Percentiles rank a stretch among this genome's conserved stretches.
phyloP scores from a whole-genome alignment of 2,888 invertebrate genomes.

The Scaptomyza caliginosa region DNA sequence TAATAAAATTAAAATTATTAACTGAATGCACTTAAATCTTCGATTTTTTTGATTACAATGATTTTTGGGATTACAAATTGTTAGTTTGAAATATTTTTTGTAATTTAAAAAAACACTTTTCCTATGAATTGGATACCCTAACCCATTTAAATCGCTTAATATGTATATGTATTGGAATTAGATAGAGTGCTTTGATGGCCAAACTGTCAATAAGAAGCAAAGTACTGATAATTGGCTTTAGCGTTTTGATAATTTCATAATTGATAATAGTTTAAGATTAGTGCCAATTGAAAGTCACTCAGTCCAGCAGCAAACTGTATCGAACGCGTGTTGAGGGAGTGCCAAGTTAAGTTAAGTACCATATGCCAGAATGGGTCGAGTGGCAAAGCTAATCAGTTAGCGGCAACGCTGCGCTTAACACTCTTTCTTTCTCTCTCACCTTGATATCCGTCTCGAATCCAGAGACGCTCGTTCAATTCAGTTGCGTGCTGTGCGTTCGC shows the following conservation, averaged over 20 bases:
- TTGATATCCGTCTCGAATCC: conserved; percentile 19
- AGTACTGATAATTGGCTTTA: conserved; percentile 40
- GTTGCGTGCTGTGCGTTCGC: conserved; percentile 39
- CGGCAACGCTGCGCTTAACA: conserved; percentile 19
- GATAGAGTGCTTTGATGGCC: not conserved
- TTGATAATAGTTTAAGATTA: conserved; percentile 57
- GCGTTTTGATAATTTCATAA: conserved; percentile 50
- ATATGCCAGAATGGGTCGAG: conserved; percentile 51
- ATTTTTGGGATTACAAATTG: no score
- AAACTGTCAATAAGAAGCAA: conserved; percentile 8
- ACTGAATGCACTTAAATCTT: no score
- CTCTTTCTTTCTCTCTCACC: not conserved
- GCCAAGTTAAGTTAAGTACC: conserved; percentile 23
- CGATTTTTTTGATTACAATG: no score
- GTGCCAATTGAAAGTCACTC: conserved; percentile 18
- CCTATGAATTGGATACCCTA: not conserved
- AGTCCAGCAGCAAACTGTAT: not conserved
- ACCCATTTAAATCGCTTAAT: not conserved
- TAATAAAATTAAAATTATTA: not conserved
- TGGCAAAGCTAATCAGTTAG: conserved; percentile 40
- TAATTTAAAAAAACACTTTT: not conserved
- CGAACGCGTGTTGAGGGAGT: not conserved
- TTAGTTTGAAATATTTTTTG: no score
- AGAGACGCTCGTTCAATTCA: conserved; percentile 21
- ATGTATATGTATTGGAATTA: not conserved